Evolutionary conservation across 2,888 invertebrate genomes (phyloP).

Genomic region (Ichneumoninae sp.): DNA sequence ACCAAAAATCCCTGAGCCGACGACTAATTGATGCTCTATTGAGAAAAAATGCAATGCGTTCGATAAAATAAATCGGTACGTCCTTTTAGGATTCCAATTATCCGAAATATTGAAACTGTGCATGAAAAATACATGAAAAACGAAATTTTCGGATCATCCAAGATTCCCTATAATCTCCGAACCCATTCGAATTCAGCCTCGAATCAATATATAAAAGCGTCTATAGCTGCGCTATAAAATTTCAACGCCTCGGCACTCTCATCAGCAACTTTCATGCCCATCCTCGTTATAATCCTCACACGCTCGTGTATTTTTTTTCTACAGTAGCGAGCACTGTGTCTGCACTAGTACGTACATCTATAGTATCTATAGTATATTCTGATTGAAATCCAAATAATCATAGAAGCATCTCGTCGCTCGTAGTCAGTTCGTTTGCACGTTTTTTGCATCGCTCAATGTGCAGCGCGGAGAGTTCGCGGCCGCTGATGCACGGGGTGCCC

Average conservation of each 20-base stretch:
- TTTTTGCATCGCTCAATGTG: slow-evolving; percentile 5
- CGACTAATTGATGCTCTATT: too few relatives aligned
- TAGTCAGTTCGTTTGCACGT: slow-evolving; percentile 43
- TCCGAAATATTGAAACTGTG: neutral
- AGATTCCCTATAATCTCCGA: neutral
- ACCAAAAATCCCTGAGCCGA: too few relatives aligned
- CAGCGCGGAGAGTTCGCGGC: slow-evolving; percentile 10
- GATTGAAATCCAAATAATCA: slow-evolving; percentile 62
- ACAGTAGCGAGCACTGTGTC: neutral
- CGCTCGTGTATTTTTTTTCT: neutral
- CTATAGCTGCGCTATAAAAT: slow-evolving; percentile 28
- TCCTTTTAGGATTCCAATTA: neutral
- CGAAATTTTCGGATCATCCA: neutral
- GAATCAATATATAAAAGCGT: slow-evolving; percentile 11
- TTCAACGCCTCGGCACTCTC: slow-evolving; percentile 44
- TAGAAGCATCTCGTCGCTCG: slow-evolving; percentile 33
- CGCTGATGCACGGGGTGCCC: neutral
- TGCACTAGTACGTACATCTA: neutral
- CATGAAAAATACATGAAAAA: neutral
- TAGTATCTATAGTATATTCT: slow-evolving; percentile 34
- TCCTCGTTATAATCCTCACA: neutral
- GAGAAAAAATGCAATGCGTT: too few relatives aligned
- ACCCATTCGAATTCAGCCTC: slow-evolving; percentile 17
- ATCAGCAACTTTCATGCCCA: slow-evolving; percentile 36
- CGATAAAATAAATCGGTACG: too few relatives aligned